phyloP scores from a whole-genome alignment of 2,888 invertebrate genomes.

The Lycophotia porphyrea region DNA sequence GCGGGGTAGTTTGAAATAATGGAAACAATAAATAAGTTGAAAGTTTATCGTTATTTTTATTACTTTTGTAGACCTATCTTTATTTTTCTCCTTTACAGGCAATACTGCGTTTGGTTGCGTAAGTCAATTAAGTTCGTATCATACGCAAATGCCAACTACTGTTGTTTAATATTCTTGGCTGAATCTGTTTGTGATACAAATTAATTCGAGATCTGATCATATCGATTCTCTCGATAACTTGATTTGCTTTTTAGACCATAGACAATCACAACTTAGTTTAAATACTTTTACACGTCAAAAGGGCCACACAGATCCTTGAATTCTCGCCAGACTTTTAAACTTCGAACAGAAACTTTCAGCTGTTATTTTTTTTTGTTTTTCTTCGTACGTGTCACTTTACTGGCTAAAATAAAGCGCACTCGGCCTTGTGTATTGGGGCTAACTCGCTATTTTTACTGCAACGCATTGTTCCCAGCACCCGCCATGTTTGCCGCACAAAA shows the following conservation, averaged over 20 bases:
- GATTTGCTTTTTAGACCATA: conserved; percentile 5
- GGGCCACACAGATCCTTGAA: conserved; percentile 23
- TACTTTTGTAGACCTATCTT: conserved; percentile 1
- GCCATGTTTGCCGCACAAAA: conserved; percentile 28
- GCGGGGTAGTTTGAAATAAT: conserved; percentile 18
- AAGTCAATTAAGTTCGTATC: background rate
- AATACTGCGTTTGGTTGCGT: conserved; percentile 5
- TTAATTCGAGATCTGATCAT: background rate
- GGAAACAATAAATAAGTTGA: conserved; percentile 11
- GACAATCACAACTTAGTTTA: background rate
- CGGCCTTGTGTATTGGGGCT: conserved; percentile 74
- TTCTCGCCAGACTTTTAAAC: conserved; percentile 21
- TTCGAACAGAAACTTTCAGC: conserved; percentile 31
- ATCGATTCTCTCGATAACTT: conserved; percentile 14
- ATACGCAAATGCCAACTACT: background rate
- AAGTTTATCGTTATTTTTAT: conserved; percentile 22
- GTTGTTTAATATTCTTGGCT: background rate
- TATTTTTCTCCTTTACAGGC: conserved; percentile 9
- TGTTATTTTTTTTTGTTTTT: conserved; percentile 44
- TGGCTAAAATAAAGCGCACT: conserved; percentile 71
- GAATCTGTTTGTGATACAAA: conserved; percentile 13
- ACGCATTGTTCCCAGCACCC: conserved; percentile 65
- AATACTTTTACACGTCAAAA: background rate
- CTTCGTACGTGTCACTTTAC: conserved; percentile 61
- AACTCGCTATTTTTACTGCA: conserved; percentile 78